Base-by-base conservation (phyloP, 2,888 invertebrate species). In the Xanthia togata region DNA sequence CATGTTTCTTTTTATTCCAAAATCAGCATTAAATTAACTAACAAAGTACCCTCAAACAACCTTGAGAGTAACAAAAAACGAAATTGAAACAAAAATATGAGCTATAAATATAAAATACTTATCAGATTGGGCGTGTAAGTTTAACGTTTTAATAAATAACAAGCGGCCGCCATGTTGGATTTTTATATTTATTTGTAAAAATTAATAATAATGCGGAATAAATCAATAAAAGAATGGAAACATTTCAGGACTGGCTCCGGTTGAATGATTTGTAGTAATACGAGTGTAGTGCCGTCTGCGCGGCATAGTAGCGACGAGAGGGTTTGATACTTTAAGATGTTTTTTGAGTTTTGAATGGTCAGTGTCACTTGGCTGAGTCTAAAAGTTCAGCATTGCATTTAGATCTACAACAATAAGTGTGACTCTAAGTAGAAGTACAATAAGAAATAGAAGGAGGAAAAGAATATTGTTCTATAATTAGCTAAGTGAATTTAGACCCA, bases 221-320 rank as follows among this genome's bases (percentile, higher is more conserved):
- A 96, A 96, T 96, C 96, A 96, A 96, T 95, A 94, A 93, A 94
- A 94, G 95, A 96, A 96, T 96, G 96, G 95, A 95, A 96, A 93
- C 93, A 92, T 94, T 94, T 94, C 93, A 92, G 94, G 93, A 91
- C 92, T 90, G 93, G 93, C 91, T 90, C 90, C 92, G 93, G 92
- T 90, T 95, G 96, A 96, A 96, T 96, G 96, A 96, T 96, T 96
- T 96, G 96, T 96, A 94, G 95, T 95, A 95, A 95, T 95, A 94
- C 92, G 94, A 95, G 94, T 92, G 93, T 92, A 91, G 91, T 91
- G 92, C 93, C 92, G 93, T 93, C 94, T 93, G 94, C 87, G 87
- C 85, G 86, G 81, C 17, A 47, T 77, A 82, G 69, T 31, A 20
- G 82, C 23, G 0, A n/a, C 8, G 31, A 65, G 6, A 0, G 0